These are phyloP conservation scores for Helobdella robusta DNA, from an alignment of 2,888 invertebrate genomes.

Conservation along the genomic window DNA sequence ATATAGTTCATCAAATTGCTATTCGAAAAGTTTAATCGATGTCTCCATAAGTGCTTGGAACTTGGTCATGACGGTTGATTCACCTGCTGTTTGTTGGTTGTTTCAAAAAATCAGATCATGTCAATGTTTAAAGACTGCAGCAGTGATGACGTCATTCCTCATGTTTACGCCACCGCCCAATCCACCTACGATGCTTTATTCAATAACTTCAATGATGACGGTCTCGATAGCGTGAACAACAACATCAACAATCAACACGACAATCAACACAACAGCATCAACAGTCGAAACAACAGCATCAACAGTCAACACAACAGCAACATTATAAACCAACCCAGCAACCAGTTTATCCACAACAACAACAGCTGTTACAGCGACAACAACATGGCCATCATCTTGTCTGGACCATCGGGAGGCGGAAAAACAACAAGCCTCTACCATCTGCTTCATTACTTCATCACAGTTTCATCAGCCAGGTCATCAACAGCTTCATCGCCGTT, in stretches of 20 bases:
- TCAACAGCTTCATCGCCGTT: not conserved
- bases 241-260: not conserved
- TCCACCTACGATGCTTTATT: conserved; percentile 14
- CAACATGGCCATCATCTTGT: conserved; percentile 14
- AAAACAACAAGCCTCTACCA: conserved; percentile 24
- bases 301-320: not conserved
- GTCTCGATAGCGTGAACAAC: no score
- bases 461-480: not conserved
- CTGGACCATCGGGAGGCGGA: conserved; percentile 20
- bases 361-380: not conserved
- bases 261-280: not conserved
- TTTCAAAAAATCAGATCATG: conserved; percentile 19
- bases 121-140: conserved; percentile 20
- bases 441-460: conserved; percentile 11
- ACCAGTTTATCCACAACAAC: no score
- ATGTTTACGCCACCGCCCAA: conserved; percentile 26
- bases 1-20: no score
- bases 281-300: not conserved
- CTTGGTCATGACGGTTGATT: no score
- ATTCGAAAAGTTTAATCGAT: no score
- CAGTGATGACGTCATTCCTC: conserved; percentile 23
- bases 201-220: no score
- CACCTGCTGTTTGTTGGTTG: not conserved
- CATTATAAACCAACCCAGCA: not conserved
- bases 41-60: no score